Conservation (phyloP, 1,140 invertebrate species). For the Episyrphus balteatus region DNA sequence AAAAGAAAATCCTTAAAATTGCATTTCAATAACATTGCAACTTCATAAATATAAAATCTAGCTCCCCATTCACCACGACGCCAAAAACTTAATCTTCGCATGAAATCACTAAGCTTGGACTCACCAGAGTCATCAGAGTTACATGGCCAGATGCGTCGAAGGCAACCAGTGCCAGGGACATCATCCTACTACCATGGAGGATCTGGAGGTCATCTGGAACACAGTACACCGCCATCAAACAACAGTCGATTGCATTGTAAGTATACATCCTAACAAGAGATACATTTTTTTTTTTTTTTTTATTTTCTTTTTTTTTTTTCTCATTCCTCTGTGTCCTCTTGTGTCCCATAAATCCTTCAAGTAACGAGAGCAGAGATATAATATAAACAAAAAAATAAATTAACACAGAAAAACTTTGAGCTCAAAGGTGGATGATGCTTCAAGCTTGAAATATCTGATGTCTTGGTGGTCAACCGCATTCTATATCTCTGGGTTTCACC, state of each 20-base stretch:
- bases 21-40: slow-evolving; percentile 9
- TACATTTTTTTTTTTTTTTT: not conserved
- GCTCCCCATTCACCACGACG: slow-evolving; percentile 90
- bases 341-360: not conserved
- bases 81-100: slow-evolving; percentile 89
- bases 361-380: too few species aligned
- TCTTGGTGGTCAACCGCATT: too few species aligned
- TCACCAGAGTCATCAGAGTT: slow-evolving; percentile 82
- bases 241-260: slow-evolving; percentile 40
- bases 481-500: too few species aligned
- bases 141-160: slow-evolving; percentile 62
- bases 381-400: too few species aligned
- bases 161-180: slow-evolving; percentile 29
- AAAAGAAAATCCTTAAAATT: slow-evolving; percentile 3
- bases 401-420: too few species aligned
- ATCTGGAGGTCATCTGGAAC: slow-evolving; percentile 39
- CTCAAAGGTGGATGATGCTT: too few species aligned
- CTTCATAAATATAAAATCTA: slow-evolving; percentile 38
- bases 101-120: slow-evolving; percentile 95
- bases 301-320: slow-evolving; percentile 2
- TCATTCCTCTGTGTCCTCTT: not conserved
- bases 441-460: too few species aligned
- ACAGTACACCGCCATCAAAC: slow-evolving; percentile 38
- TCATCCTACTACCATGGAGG: slow-evolving; percentile 38
- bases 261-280: slow-evolving; percentile 12